Conservation (phyloP, 2,797 vertebrate genomes). For the Hephaestus fuliginosus region DNA sequence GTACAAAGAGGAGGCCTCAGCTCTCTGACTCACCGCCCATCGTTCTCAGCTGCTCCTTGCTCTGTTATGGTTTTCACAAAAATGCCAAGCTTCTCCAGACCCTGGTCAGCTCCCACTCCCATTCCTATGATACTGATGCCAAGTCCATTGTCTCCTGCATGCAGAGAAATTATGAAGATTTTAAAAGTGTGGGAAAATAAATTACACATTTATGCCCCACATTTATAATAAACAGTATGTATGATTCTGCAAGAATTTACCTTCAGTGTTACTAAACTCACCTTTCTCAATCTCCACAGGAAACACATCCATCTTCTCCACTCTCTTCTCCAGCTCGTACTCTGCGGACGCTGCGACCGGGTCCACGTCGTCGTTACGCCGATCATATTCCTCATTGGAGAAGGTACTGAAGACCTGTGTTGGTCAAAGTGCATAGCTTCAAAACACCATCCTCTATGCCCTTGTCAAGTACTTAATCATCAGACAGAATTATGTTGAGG, state of each 20-base stretch:
- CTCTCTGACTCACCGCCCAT: slow-evolving; percentile 88
- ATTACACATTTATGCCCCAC: neutral
- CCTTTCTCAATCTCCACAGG: slow-evolving; percentile 93
- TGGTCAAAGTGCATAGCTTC: slow-evolving; percentile 24
- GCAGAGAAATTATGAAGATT: neutral
- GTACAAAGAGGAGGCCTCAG: neutral
- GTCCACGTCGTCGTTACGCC: slow-evolving; percentile 95
- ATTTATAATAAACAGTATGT: neutral
- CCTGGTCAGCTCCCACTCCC: slow-evolving; percentile 96
- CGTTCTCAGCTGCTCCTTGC: slow-evolving; percentile 91
- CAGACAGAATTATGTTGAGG: slow-evolving; percentile 2
- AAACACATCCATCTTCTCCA: slow-evolving; percentile 97
- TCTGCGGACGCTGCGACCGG: slow-evolving; percentile 94
- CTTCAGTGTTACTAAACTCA: slow-evolving; percentile 25
- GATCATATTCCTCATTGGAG: slow-evolving; percentile 95
- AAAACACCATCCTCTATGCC: neutral
- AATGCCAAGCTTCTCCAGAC: slow-evolving; percentile 94
- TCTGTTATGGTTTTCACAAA: slow-evolving; percentile 96
- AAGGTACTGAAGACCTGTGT: slow-evolving; percentile 92
- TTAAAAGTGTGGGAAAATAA: slow-evolving; percentile 1
- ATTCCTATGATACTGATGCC: slow-evolving; percentile 97
- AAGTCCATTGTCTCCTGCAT: slow-evolving; percentile 92
- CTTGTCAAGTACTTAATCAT: neutral
- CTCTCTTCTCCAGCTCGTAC: slow-evolving; percentile 95
- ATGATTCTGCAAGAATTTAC: neutral